phyloP scores from a whole-genome alignment of 2,113 vertebrate genomes.

The Pterophyllum scalare region DNA sequence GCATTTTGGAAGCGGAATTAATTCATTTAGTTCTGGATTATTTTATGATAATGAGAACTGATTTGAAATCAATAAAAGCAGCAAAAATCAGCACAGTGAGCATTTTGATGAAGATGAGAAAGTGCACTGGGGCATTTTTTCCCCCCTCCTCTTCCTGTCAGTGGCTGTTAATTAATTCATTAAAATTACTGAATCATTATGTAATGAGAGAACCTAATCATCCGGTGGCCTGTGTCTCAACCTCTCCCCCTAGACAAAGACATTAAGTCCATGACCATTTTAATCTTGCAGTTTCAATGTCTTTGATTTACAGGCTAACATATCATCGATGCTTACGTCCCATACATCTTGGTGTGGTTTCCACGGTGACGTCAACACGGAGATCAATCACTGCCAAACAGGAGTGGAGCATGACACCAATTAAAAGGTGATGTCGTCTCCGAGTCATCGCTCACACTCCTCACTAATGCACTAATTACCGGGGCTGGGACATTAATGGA shows the following conservation, averaged over 20 bases:
- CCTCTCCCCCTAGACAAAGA: slow-evolving; percentile 64
- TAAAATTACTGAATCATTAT: slow-evolving; percentile 71
- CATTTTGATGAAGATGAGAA: slow-evolving; percentile 51
- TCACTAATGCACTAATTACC: slow-evolving; percentile 81
- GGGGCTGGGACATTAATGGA: slow-evolving; percentile 79
- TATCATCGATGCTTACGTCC: slow-evolving; percentile 35
- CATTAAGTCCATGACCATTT: slow-evolving; percentile 65
- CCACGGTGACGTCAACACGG: slow-evolving; percentile 68
- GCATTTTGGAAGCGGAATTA: slow-evolving; percentile 32
- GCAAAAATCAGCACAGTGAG: slow-evolving; percentile 21
- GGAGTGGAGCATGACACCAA: slow-evolving; percentile 79
- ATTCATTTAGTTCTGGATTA: slow-evolving; percentile 41
- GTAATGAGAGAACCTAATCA: slow-evolving; percentile 73
- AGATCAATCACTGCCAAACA: slow-evolving; percentile 77
- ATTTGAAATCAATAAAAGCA: slow-evolving; percentile 59
- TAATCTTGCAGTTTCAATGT: slow-evolving; percentile 64
- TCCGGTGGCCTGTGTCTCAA: slow-evolving; percentile 56
- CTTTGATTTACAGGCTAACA: slow-evolving; percentile 70
- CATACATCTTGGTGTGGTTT: slow-evolving; percentile 61
- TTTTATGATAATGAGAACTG: slow-evolving; percentile 45
- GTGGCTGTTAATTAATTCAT: slow-evolving; percentile 65
- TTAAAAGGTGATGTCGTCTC: slow-evolving; percentile 81
- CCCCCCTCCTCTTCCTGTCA: slow-evolving; percentile 33
- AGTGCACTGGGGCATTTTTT: neutral
- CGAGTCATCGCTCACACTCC: slow-evolving; percentile 77